Evolutionary conservation across 2,797 vertebrate genomes (phyloP), one percentile per base, ranked within the genome.

Genomic region (Aplochiton taeniatus): DNA sequence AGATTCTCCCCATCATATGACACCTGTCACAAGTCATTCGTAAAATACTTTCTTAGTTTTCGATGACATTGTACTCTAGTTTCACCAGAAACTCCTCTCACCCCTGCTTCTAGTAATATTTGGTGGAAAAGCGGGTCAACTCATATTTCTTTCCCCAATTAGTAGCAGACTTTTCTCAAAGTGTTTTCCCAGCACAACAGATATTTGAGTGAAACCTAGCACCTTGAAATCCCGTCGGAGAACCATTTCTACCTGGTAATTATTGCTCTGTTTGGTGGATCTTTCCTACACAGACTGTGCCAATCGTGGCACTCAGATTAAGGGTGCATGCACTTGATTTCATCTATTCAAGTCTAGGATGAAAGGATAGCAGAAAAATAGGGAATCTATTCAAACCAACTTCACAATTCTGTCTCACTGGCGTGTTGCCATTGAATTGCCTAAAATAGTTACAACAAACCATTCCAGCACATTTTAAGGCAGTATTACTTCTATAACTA

Each of bases 251-350:
- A 82, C 85, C 85, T 84, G 87, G 85, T 86, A 82, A 90, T 94
- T 94, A 94, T 94, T 94, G 93, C 93, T 92, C 90, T 87, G 86
- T 88, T 89, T 83, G 82, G 75, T 87, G 84, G 62, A 58, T 72
- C 83, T 77, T 71, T 66, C 68, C 70, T 63, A 51, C 42, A 51
- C 73, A 54, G 69, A 79, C 72, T 56, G 61, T 65, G 68, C 77
- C 75, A 57, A 66, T 74, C 52, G 55, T 78, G 76, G 71, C 69
- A 48, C 67, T 74, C 55, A 63, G 56, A 20, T 48, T 61, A 73
- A 68, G 31, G 75, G 71, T 78, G 69, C 49, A 59, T 79, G 73
- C 64, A 75, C 71, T 77, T 63, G 18, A 73, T 73, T 75, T 76
- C 61, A 77, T 74, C 73, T 60, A 72, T 82, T 84, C 81, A 81